phyloP scores from a whole-genome alignment of 2,888 invertebrate genomes.

The Dolomedes plantarius region DNA sequence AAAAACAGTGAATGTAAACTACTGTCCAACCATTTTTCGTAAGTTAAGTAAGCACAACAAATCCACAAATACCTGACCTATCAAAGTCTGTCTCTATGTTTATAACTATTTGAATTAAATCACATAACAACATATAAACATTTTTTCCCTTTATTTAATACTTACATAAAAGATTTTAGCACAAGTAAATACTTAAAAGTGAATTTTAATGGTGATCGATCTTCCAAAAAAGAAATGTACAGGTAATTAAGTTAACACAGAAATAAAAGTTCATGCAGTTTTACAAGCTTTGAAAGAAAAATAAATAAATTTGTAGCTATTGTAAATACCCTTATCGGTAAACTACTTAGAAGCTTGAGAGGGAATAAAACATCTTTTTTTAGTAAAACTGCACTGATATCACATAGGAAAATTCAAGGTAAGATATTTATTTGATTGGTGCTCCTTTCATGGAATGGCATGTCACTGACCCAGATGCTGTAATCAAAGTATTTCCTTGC shows the following conservation, averaged over 20 bases:
- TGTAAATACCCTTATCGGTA: not conserved
- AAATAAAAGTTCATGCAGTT: constrained; percentile 2
- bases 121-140: too few species aligned
- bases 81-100: too few species aligned
- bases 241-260: not conserved
- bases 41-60: too few species aligned
- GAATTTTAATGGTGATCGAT: too few species aligned
- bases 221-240: constrained; percentile 10
- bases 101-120: too few species aligned
- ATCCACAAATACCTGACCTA: too few species aligned
- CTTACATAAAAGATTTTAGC: too few species aligned
- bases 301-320: constrained; percentile 4
- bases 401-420: not conserved
- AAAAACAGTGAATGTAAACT: too few species aligned
- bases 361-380: not conserved
- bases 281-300: not conserved
- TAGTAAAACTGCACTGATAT: constrained; percentile 8
- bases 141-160: too few species aligned
- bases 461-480: constrained; percentile 83
- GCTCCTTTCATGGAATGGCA: constrained; percentile 87
- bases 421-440: constrained; percentile 85
- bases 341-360: not conserved
- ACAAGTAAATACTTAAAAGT: too few species aligned
- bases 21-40: too few species aligned
- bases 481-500: constrained; percentile 87